A percentile compares a stretch with the other conserved stretches of the same genome.
These are phyloP conservation scores for Stigmatopora nigra DNA, from an alignment of 2,113 vertebrate species.

Conservation along the genomic window DNA sequence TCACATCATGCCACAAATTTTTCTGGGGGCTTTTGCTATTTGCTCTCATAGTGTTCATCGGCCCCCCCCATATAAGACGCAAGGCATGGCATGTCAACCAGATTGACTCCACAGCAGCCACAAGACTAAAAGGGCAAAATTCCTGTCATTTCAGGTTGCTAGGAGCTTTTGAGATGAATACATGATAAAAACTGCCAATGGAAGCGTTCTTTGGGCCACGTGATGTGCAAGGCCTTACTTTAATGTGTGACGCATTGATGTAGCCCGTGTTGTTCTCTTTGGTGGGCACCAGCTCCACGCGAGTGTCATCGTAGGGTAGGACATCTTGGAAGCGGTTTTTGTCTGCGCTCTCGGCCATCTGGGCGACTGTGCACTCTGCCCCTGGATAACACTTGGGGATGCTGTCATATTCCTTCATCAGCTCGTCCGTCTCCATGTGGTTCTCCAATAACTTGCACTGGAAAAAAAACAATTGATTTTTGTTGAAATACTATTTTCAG, in stretches of 20 bases:
- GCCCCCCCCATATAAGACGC: no score
- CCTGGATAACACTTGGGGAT: slow-evolving; percentile 73
- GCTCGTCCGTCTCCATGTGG: slow-evolving; percentile 83
- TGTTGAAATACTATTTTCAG: no score
- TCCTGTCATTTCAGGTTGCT: no score
- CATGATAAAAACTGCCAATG: neutral
- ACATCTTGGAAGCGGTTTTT: slow-evolving; percentile 94
- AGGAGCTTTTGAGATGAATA: neutral
- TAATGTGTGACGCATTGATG: slow-evolving; percentile 93
- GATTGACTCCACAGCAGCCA: no score
- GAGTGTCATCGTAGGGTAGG: slow-evolving; percentile 86
- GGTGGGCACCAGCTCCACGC: slow-evolving; percentile 93
- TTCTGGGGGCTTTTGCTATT: neutral
- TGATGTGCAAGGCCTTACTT: slow-evolving; percentile 64
- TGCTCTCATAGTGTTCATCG: neutral
- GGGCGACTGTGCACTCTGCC: slow-evolving; percentile 75
- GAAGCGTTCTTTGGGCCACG: neutral
- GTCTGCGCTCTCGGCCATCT: slow-evolving; percentile 82
- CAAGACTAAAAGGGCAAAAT: no score
- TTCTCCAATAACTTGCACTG: slow-evolving; percentile 86
- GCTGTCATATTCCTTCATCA: slow-evolving; percentile 86
- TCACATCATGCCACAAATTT: neutral
- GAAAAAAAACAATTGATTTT: neutral
- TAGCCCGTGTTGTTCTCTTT: slow-evolving; percentile 98
- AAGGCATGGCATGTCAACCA: no score